Evolutionary conservation across 1,140 invertebrate genomes (phyloP), one percentile per base, ranked within the genome.

Genomic region (Leptonema lineaticorne): DNA sequence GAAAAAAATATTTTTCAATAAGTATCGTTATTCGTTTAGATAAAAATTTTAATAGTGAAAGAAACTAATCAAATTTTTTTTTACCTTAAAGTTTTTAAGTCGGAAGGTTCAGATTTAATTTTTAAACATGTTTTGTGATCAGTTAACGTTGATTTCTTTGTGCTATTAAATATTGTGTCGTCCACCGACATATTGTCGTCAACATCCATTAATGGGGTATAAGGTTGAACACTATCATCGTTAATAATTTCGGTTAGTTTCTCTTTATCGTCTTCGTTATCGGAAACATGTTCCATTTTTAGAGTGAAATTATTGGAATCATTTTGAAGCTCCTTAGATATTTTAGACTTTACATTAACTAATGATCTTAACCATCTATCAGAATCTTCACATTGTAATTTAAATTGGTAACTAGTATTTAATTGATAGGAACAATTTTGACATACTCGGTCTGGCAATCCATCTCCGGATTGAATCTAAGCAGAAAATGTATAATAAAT

Each of bases 401-500:
- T 62, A 63, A 72, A 72, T 3, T 18, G 24, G 27, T 58, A 63
- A 37, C 67, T 57, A 22, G 26, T 33, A 4, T 18, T 18, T 6
- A 72, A 24, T 26, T 63, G 68, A 26, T 2, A 27, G 1, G 58
- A 60, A 50, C 70, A 72, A 7, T 59, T 20, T 8, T 29, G 18
- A 33, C 70, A 72, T 3, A 69, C 63, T 26, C 48, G 4, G 2
- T 67, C 63, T 2, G 70, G 70, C 3, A 72, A 56, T 3, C 63
- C 63, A 27, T 72, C 70, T 24, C 53, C 59, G 2, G 18, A 46
- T 26, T 30, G 18, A 24, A 72, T 69, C 70, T 72, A 62, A 22
- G 27, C 46, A 53, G 18, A 11, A 2, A 16, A 22, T 16, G 14
- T 18, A 4, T 16, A 50, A 22, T 50, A 22, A 50, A 50, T 28